Evolutionary conservation across 1,140 invertebrate species (phyloP), one percentile per base, ranked within the genome.

Genomic region (Calosoma granatense): DNA sequence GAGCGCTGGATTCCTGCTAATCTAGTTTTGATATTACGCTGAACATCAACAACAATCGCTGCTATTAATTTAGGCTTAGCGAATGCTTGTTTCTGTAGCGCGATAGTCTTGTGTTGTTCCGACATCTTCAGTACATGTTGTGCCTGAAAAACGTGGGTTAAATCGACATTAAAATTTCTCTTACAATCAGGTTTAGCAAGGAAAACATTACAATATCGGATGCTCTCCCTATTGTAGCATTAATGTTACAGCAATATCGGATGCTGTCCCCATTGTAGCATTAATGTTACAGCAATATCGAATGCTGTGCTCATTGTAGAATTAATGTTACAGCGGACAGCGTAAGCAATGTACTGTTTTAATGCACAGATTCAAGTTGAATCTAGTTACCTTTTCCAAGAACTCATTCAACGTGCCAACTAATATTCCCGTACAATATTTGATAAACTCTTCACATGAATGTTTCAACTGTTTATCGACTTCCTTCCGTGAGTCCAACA

Each of bases 401-500:
- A 92, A 86, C 52, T 17, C 17, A 47, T 47, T 47, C 17, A 47
- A 47, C 75, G 74, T 20, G 36, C 82, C 83, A 23, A 86, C 81
- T n/a, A 97, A 73, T 47, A 85, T 70, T 30, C 85, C 80, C 0
- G 92, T 88, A 0, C 86, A 80, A 69, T 92, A 80, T 51, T 83
- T 81, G 47, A 98, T 97, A 61, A 97, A 92, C 26, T 76, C 76
- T 69, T 97, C 94, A 75, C 95, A 98, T n/a, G 87, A 84, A 12
- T 75, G 78, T 74, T 97, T 98, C 53, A 98, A 72, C 64, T 93
- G 89, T 20, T 86, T 82, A 67, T 98, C 94, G 1, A 97, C 93
- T 65, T 97, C 92, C 71, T 94, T 93, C 59, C 94, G 84, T 0
- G 94, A 97, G 70, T 98, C 94, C 4, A 96, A 76, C 55, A 94